Conservation (phyloP, 2,113 vertebrate genomes). For the Apteryx owenii region DNA sequence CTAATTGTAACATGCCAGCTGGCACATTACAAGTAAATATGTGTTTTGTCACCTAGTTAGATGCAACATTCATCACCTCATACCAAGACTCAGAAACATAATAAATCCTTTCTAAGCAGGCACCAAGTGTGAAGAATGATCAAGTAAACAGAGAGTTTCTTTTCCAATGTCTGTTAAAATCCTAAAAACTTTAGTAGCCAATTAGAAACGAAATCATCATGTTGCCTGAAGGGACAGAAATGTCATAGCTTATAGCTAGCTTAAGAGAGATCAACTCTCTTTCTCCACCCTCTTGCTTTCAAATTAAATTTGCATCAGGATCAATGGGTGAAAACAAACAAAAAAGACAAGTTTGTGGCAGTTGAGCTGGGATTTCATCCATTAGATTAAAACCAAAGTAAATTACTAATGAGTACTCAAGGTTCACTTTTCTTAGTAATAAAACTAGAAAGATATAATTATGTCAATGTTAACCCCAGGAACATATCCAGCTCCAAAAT, state of each 20-base stretch:
- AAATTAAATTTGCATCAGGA: not conserved
- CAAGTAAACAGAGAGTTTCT: not conserved
- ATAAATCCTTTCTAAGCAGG: not conserved
- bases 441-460: not conserved
- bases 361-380: not conserved
- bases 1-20: not conserved
- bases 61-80: not conserved
- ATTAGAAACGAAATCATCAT: not conserved
- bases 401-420: not conserved
- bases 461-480: not conserved
- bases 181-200: not conserved
- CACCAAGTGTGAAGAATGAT: not conserved
- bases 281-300: not conserved
- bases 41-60: not conserved
- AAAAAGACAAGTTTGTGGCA: not conserved
- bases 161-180: fast-evolving
- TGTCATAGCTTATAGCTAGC: not conserved
- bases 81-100: not conserved
- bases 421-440: not conserved
- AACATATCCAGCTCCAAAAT: not conserved
- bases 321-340: not conserved
- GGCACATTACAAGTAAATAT: not conserved
- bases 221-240: not conserved
- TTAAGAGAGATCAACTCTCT: not conserved
- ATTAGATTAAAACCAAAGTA: not conserved